Conservation (phyloP, 2,113 vertebrate genomes). For the Erythrocercus mccallii region DNA sequence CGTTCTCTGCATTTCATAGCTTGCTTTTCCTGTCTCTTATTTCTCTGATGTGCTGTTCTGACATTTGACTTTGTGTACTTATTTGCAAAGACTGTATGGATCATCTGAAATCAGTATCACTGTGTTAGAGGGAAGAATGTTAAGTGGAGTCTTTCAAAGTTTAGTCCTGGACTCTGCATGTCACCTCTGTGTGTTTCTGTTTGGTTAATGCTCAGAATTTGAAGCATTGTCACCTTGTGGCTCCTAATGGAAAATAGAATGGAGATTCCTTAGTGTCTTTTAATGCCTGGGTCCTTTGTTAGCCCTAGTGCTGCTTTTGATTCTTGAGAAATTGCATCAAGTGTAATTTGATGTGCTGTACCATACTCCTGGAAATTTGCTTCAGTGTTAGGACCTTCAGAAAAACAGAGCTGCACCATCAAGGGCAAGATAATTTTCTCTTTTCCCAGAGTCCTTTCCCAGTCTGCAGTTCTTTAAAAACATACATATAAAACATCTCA, state of each 20-base stretch:
- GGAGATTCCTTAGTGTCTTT: neutral
- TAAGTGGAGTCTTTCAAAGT: neutral
- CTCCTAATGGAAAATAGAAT: neutral
- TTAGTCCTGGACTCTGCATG: neutral
- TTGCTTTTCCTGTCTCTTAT: neutral
- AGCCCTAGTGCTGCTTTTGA: neutral
- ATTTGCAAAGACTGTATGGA: neutral
- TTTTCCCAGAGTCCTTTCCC: neutral
- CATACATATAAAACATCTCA: rapidly evolving
- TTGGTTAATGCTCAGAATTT: neutral
- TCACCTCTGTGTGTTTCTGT: rapidly evolving
- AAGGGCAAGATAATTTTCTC: neutral
- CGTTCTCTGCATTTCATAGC: neutral
- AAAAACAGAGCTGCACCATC: neutral
- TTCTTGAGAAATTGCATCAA: neutral
- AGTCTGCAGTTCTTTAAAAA: neutral
- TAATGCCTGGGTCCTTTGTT: neutral
- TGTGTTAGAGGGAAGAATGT: neutral
- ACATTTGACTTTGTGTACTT: neutral
- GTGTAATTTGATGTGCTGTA: neutral
- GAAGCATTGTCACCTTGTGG: neutral
- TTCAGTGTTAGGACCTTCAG: neutral
- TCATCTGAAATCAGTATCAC: neutral
- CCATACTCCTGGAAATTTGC: neutral
- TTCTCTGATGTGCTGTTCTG: neutral